Percentiles rank a stretch among this genome's conserved stretches.
Conservation (phyloP, 2,113 vertebrate species). For the Panthera tigris region DNA sequence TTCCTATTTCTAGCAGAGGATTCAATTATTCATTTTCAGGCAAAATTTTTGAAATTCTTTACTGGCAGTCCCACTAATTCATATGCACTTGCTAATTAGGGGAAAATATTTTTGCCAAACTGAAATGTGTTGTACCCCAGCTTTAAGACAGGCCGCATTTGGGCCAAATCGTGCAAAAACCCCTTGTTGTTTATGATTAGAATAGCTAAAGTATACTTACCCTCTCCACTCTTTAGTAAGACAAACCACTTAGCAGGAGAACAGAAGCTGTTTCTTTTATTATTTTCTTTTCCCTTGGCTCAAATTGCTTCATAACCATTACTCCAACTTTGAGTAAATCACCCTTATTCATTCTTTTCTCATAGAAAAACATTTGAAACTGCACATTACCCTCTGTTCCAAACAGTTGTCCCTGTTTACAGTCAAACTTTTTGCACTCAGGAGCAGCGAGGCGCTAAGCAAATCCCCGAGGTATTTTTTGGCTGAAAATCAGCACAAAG, state of each 20-base stretch:
- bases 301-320: slow-evolving; percentile 1
- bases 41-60: slow-evolving; percentile 37
- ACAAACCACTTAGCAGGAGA: not conserved
- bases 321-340: not conserved
- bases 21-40: not conserved
- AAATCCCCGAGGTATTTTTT: not conserved
- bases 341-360: slow-evolving; percentile 10
- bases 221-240: not conserved
- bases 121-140: not conserved
- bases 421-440: not conserved
- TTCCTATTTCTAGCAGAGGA: slow-evolving; percentile 13
- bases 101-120: not conserved
- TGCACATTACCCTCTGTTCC: not conserved
- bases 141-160: not conserved
- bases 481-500: not conserved
- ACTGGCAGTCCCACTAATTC: not conserved
- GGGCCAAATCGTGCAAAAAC: slow-evolving; percentile 4
- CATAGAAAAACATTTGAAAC: slow-evolving; percentile 7
- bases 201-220: not conserved
- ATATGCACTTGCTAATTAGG: slow-evolving; percentile 25
- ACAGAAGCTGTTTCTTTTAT: not conserved
- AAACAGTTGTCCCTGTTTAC: not conserved
- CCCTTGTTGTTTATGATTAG: slow-evolving; percentile 12
- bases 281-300: not conserved
- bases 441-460: not conserved